Conservation (phyloP, 2,888 invertebrate genomes). For the Tanypteryx hageni region DNA sequence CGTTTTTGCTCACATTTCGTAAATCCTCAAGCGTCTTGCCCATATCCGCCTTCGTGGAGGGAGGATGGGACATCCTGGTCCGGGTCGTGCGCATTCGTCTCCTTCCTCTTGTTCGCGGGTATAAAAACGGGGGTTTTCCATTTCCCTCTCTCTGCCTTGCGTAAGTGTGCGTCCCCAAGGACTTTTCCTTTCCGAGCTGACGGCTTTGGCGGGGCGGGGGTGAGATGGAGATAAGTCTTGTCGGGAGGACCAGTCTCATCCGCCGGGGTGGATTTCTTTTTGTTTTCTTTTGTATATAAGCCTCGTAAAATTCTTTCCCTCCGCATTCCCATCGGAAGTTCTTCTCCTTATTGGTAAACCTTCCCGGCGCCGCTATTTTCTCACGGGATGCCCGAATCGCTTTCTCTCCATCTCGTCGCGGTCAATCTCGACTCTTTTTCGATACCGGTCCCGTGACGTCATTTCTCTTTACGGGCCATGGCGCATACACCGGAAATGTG, state of each 20-base stretch:
- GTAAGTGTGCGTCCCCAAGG: conserved; percentile 13
- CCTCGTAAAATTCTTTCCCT: conserved; percentile 9
- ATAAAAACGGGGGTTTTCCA: no score
- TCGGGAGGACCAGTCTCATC: neutral
- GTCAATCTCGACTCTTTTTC: neutral
- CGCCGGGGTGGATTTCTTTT: neutral
- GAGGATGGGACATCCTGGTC: neutral
- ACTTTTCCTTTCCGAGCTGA: conserved; percentile 22
- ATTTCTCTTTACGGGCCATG: neutral
- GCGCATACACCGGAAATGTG: neutral
- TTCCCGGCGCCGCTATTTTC: neutral
- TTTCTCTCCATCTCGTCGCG: neutral
- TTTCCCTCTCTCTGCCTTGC: no score
- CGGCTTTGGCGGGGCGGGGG: neutral
- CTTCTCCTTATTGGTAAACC: neutral
- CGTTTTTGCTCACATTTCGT: no score
- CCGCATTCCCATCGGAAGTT: neutral
- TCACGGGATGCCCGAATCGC: neutral
- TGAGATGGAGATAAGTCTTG: neutral
- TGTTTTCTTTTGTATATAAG: neutral
- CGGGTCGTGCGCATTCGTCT: neutral
- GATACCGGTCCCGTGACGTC: neutral
- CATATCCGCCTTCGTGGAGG: neutral
- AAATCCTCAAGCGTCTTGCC: neutral
- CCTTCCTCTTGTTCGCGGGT: neutral